These are phyloP conservation scores for Dicentrarchus labrax DNA, from an alignment of 2,113 vertebrate species.

Conservation along the genomic window DNA sequence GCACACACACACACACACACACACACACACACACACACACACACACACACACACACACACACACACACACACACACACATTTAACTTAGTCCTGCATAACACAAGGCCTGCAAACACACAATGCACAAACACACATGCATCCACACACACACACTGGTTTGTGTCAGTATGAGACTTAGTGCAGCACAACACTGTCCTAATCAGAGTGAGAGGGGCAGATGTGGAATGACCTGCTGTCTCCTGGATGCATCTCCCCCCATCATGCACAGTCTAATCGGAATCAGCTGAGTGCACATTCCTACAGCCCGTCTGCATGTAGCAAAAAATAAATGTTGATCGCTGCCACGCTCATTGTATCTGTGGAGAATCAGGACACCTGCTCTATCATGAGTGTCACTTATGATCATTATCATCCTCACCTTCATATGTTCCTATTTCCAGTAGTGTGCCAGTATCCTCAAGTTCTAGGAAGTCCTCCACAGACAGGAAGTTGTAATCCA, in stretches of 20 bases:
- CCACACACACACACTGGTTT: constrained; percentile 58
- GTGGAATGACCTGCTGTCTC: constrained; percentile 73
- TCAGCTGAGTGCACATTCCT: constrained; percentile 50
- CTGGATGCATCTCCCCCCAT: constrained; percentile 59
- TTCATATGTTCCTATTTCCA: constrained; percentile 98
- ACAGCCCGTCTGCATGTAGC: constrained; percentile 50
- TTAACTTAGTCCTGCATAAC: too few species aligned
- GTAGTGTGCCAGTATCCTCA: constrained; percentile 92
- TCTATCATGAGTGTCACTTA: constrained; percentile 27
- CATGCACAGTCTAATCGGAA: constrained; percentile 68
- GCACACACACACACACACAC: constrained; percentile 28
- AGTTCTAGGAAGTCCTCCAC: constrained; percentile 94
- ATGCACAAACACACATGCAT: background rate
- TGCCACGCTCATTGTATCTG: constrained; percentile 31
- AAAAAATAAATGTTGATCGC: constrained; percentile 49
- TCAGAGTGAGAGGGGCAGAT: constrained; percentile 77
- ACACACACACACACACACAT: background rate
- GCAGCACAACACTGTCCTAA: constrained; percentile 61
- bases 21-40: constrained; percentile 2
- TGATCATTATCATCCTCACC: constrained; percentile 84
- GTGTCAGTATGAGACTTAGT: constrained; percentile 64
- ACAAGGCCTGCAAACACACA: too few species aligned
- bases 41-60: constrained; percentile 41
- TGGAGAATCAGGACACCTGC: constrained; percentile 68
- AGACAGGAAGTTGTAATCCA: constrained; percentile 97